phyloP scores from a whole-genome alignment of 2,113 vertebrate genomes.

The Ovis aries region DNA sequence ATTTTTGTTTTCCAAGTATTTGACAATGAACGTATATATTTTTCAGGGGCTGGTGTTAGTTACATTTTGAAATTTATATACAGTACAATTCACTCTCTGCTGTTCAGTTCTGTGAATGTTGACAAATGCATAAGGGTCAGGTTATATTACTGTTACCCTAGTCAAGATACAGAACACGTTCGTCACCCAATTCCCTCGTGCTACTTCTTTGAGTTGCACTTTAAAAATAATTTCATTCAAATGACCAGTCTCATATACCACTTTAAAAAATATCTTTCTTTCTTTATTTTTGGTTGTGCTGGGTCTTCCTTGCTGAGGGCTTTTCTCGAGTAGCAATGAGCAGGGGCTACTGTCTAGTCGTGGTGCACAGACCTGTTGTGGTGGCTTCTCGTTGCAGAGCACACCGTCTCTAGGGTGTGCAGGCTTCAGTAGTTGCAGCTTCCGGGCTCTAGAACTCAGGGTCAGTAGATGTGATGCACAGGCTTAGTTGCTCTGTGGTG shows the following conservation, averaged over 20 bases:
- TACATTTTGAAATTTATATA: constrained; percentile 10
- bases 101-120: neutral
- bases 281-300: neutral
- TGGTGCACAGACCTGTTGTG: neutral
- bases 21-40: neutral
- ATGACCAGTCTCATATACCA: neutral
- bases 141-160: neutral
- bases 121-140: neutral
- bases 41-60: neutral
- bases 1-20: constrained; percentile 1
- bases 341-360: neutral
- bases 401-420: neutral
- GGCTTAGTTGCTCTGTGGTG: neutral
- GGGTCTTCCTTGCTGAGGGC: neutral
- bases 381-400: neutral
- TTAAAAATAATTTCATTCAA: neutral
- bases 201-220: neutral
- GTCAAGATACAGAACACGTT: neutral
- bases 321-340: neutral
- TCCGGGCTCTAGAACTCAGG: neutral
- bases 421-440: neutral
- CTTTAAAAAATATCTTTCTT: neutral
- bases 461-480: neutral
- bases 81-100: neutral
- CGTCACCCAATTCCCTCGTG: neutral